These are phyloP conservation scores for Abrostola tripartita DNA, from an alignment of 2,888 invertebrate genomes.

Conservation along the genomic window DNA sequence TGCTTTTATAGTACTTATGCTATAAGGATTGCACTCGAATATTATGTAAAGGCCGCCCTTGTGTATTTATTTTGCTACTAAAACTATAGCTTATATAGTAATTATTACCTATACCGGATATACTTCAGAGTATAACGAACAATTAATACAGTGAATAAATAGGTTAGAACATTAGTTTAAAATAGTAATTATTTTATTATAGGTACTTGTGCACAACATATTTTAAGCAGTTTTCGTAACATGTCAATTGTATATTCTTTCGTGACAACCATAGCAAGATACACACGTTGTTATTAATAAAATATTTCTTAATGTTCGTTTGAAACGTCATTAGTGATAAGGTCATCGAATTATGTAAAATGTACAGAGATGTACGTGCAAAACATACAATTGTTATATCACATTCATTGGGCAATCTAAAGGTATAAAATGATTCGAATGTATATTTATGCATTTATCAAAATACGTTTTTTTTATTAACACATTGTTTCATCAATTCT, in stretches of 20 bases:
- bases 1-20: constrained; percentile 18
- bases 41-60: constrained; percentile 1
- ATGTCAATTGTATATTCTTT: constrained; percentile 50
- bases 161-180: constrained; percentile 22
- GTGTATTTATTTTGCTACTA: no score
- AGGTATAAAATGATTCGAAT: constrained; percentile 49
- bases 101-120: no score
- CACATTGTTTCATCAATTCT: constrained; percentile 24
- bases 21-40: constrained; percentile 26
- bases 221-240: constrained; percentile 48
- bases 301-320: constrained; percentile 68
- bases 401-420: constrained; percentile 67
- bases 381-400: constrained; percentile 73
- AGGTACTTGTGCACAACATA: constrained; percentile 31
- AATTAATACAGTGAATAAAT: no score
- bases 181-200: constrained; percentile 27
- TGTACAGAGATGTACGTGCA: constrained; percentile 74
- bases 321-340: constrained; percentile 73
- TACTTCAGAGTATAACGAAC: no score
- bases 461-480: constrained; percentile 29
- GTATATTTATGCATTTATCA: constrained; percentile 30
- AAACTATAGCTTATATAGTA: no score
- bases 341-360: constrained; percentile 79
- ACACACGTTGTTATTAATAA: constrained; percentile 52
- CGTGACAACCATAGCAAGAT: constrained; percentile 37